Evolutionary conservation across 2,113 vertebrate species (phyloP), one percentile per base, ranked within the genome.

Genomic region (Cyanoliseus patagonus): DNA sequence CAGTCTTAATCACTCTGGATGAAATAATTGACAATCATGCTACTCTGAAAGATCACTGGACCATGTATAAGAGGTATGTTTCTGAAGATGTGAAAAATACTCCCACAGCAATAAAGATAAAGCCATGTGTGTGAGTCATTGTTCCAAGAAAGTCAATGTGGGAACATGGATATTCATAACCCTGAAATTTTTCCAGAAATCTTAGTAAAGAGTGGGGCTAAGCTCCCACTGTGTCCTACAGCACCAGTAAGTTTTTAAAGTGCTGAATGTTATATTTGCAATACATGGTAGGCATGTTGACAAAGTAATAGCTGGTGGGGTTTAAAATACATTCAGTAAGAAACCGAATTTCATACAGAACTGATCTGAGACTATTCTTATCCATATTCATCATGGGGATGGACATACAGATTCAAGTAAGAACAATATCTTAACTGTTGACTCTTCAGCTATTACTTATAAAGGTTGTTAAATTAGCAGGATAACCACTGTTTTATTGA

Each of bases 21-120:
- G 99, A 99, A 97, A 99, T 99, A 77, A 98, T 99, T 97, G 99
- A 99, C 94, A 99, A 99, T 97, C 99, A 99, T 33, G 94, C 98
- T 84, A 99, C 99, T 0, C 96, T 99, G 66, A 99, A 99, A 96
- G 99, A 99, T 83, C 99, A 99, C 96, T 99, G 99, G 99, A 99
- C 99, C 91, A 99, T 99, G 99, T 99, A 99, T 96, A 99, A 99
- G 98, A 99, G 99, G 99, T 99, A 42, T 90, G 96, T 88, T 46
- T 87, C n/a, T 79, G 72, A 66, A 74, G 61, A 25, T 86, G 73
- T 92, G 33, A 68, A 90, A 84, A 90, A 49, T 70, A 52, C 7
- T 91, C 28, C 28, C 55, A 31, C 42, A 79, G 10, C 30, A 27
- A 75, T 63, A 68, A 46, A 72, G 20, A 85, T 62, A 35, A 89